Evolutionary conservation across 2,113 vertebrate genomes (phyloP).

Genomic region (Promerops cafer): DNA sequence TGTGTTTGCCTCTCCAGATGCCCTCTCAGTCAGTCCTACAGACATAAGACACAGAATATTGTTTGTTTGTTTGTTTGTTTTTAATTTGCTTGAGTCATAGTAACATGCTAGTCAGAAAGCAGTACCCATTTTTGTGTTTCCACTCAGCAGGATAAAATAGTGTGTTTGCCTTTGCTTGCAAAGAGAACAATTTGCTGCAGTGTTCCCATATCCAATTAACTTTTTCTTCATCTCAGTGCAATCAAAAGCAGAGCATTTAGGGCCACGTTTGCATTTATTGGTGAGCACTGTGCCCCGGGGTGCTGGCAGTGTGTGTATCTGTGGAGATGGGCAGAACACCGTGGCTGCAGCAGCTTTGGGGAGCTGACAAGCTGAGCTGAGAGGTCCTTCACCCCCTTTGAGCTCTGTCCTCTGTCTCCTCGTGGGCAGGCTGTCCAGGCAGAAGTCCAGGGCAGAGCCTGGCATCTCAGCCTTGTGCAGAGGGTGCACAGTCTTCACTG

Average conservation of each 20-base stretch:
- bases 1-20: background rate
- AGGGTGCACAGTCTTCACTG: background rate
- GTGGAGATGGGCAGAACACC: background rate
- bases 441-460: background rate
- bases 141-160: background rate
- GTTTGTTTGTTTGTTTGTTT: background rate
- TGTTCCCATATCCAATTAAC: background rate
- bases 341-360: background rate
- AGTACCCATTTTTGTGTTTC: background rate
- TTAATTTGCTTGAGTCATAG: background rate
- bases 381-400: background rate
- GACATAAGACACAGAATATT: background rate
- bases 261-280: background rate
- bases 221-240: background rate
- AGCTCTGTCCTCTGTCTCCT: background rate
- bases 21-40: background rate
- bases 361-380: background rate
- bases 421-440: background rate
- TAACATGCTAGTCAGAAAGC: background rate
- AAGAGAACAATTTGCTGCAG: background rate
- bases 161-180: background rate
- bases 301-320: background rate
- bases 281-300: background rate
- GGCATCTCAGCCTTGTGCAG: fast-evolving
- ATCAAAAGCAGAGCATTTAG: background rate